Percentiles rank a stretch among this genome's conserved stretches.
These are phyloP conservation scores for Cardiocondyla obscurior DNA, from an alignment of 1,140 invertebrate genomes.

Conservation along the genomic window DNA sequence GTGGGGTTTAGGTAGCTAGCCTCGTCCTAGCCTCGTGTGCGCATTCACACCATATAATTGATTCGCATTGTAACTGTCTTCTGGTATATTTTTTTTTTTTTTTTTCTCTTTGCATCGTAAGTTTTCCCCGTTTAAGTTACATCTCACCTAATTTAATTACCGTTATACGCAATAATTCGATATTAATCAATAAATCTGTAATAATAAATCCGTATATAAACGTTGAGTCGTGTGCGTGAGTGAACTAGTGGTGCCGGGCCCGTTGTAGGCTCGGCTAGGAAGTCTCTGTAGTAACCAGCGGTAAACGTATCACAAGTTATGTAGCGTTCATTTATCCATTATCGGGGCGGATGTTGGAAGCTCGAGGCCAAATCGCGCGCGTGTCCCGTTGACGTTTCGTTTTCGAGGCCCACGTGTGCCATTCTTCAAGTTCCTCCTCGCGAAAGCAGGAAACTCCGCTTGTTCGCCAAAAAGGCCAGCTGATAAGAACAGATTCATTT, in stretches of 20 bases:
- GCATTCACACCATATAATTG: slow-evolving; percentile 70
- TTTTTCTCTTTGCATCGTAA: slow-evolving; percentile 54
- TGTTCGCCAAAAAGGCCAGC: not conserved
- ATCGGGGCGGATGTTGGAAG: slow-evolving; percentile 77
- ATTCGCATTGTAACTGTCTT: slow-evolving; percentile 56
- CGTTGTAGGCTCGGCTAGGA: slow-evolving; percentile 79
- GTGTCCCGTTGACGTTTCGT: not conserved
- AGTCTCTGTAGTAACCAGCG: slow-evolving; percentile 85
- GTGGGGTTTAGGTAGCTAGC: slow-evolving; percentile 81
- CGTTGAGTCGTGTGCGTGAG: slow-evolving; percentile 83
- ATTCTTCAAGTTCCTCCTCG: not conserved
- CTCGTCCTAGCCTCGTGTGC: slow-evolving; percentile 83
- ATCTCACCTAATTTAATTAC: slow-evolving; percentile 76
- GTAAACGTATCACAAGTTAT: slow-evolving; percentile 85
- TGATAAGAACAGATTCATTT: not conserved
- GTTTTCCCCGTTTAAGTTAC: slow-evolving; percentile 69
- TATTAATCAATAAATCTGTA: slow-evolving; percentile 81
- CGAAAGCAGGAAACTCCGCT: not conserved
- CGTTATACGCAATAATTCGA: slow-evolving; percentile 74
- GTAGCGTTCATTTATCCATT: slow-evolving; percentile 82
- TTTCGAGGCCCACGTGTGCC: not conserved
- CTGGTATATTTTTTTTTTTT: too few relatives aligned
- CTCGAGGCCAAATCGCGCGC: slow-evolving; percentile 60
- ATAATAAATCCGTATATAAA: slow-evolving; percentile 81
- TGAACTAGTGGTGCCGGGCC: slow-evolving; percentile 83